phyloP scores from a whole-genome alignment of 2,888 invertebrate species.

The Galeopsomyia nigrocyanea region DNA sequence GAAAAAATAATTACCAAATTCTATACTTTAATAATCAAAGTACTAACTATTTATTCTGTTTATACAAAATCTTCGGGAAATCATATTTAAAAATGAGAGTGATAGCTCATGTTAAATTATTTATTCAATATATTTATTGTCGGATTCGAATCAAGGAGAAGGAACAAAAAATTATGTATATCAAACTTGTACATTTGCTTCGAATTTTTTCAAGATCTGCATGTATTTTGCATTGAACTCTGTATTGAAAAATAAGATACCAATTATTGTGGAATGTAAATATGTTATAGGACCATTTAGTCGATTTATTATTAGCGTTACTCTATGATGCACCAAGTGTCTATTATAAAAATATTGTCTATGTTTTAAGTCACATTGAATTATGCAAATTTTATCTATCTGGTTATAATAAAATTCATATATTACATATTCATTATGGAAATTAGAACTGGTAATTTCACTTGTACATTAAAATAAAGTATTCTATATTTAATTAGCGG shows the following conservation, averaged over 20 bases:
- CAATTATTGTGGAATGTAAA: conserved; percentile 25
- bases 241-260: conserved; percentile 3
- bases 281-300: conserved; percentile 26
- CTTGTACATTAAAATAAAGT: too few relatives aligned
- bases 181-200: conserved; percentile 5
- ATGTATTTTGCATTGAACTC: conserved; percentile 7
- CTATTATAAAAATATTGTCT: too few relatives aligned
- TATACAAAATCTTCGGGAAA: conserved; percentile 24
- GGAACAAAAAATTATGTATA: conserved; percentile 7
- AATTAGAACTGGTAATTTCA: too few relatives aligned
- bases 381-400: too few relatives aligned
- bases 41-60: not conserved
- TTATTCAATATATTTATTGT: conserved; percentile 39
- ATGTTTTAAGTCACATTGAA: too few relatives aligned
- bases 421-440: too few relatives aligned
- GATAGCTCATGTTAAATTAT: conserved; percentile 31
- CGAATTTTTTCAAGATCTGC: too few relatives aligned
- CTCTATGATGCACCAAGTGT: too few relatives aligned
- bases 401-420: too few relatives aligned
- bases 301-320: conserved; percentile 10
- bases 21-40: too few relatives aligned
- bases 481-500: too few relatives aligned
- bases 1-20: too few relatives aligned
- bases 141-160: conserved; percentile 4
- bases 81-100: conserved; percentile 13